phyloP scores from a whole-genome alignment of 2,113 vertebrate species.

The Zeus faber region DNA sequence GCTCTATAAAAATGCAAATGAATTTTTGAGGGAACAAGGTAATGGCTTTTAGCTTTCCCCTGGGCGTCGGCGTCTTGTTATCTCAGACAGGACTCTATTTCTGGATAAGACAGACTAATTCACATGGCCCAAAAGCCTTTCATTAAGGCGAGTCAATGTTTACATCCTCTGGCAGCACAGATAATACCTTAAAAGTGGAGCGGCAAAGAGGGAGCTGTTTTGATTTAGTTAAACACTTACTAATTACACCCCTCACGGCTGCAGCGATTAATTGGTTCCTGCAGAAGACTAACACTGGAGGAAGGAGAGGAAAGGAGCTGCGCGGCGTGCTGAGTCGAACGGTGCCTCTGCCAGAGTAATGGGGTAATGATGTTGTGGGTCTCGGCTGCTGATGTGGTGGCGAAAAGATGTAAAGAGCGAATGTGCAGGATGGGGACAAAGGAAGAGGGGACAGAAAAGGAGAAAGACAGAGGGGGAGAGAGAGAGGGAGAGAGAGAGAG shows the following conservation, averaged over 20 bases:
- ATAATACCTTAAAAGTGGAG: constrained; percentile 13
- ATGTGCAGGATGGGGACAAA: background rate
- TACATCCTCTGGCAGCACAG: constrained; percentile 22
- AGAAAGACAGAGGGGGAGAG: background rate
- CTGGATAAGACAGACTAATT: constrained; percentile 10
- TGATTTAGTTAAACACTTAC: constrained; percentile 57
- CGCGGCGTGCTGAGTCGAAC: constrained; percentile 42
- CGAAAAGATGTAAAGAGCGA: constrained; percentile 15
- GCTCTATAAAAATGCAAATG: no score
- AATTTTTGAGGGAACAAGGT: no score
- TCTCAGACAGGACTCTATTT: constrained; percentile 1
- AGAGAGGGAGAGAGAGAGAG: constrained; percentile 46
- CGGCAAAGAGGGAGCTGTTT: constrained; percentile 41
- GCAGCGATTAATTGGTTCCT: constrained; percentile 61
- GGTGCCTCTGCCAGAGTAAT: constrained; percentile 50
- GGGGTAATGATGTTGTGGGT: constrained; percentile 60
- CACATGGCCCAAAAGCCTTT: constrained; percentile 13
- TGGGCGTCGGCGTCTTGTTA: constrained; percentile 1
- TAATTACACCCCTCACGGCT: constrained; percentile 58
- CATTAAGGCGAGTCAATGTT: constrained; percentile 41
- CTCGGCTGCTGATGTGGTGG: constrained; percentile 61
- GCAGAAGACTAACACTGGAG: constrained; percentile 17
- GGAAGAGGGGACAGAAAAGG: background rate
- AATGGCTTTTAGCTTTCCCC: no score
- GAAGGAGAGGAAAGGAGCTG: constrained; percentile 1